These are phyloP conservation scores for Desoria tigrina DNA, from an alignment of 2,888 invertebrate species.

Conservation along the genomic window DNA sequence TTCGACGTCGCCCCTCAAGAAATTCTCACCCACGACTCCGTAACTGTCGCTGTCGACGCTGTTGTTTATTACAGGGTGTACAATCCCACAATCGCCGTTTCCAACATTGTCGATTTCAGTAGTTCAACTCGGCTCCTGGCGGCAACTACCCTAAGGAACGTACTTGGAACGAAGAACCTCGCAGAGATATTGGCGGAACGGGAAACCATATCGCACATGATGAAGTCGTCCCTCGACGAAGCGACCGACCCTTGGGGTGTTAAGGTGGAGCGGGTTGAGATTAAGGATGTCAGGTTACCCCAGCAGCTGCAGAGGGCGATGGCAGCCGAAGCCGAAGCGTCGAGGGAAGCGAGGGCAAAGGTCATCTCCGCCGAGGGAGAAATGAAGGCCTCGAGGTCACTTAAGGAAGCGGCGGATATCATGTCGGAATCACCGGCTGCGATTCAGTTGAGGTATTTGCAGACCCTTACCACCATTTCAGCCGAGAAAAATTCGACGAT, in stretches of 20 bases:
- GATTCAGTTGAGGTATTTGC: constrained; percentile 85
- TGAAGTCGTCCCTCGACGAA: constrained; percentile 17
- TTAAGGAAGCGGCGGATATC: constrained; percentile 92
- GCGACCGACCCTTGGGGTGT: constrained; percentile 27
- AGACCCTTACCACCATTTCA: constrained; percentile 94
- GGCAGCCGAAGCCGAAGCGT: constrained; percentile 59
- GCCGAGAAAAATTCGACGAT: constrained; percentile 98
- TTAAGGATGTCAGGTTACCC: constrained; percentile 18
- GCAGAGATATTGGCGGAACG: constrained; percentile 13
- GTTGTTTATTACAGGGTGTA: constrained; percentile 54
- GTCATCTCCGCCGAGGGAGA: constrained; percentile 96
- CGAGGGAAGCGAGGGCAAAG: constrained; percentile 57
- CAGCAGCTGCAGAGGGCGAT: constrained; percentile 50
- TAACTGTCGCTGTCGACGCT: constrained; percentile 62
- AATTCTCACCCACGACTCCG: constrained; percentile 58
- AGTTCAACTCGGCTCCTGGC: constrained; percentile 18
- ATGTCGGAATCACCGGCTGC: constrained; percentile 93
- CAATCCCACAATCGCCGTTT: constrained; percentile 60
- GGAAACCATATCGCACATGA: constrained; percentile 8
- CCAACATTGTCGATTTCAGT: constrained; percentile 60
- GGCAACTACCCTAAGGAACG: constrained; percentile 22
- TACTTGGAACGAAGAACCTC: constrained; percentile 18
- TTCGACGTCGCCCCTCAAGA: constrained; percentile 67
- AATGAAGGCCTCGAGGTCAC: constrained; percentile 89
- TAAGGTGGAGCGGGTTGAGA: constrained; percentile 25